Base-by-base conservation (phyloP, 2,113 vertebrate species). In the Cavia porcellus region DNA sequence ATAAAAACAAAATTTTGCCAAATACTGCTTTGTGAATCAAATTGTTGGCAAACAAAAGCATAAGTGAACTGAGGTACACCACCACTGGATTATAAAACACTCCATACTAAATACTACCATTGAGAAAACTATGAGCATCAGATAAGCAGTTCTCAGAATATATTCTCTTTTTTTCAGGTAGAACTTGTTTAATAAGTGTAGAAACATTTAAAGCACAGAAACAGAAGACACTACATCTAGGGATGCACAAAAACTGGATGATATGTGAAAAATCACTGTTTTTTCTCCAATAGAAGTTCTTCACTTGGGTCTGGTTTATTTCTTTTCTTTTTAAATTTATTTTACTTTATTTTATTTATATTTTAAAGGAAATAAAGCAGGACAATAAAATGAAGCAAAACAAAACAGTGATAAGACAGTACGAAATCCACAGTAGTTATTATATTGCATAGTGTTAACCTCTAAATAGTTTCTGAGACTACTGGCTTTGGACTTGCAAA, bases 141-240 rank as follows among this genome's bases (percentile, higher is more conserved):
- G 50, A 85, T 66, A 90, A 79, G 32, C 38, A 45, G 66, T 84
- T 95, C 64, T 95, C n/a, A 75, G 38, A 45, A 75, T 75, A 66
- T 64, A 64, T 64, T 28, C 62, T 64, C 30, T 30, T 55, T 55
- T 57, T 57, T 55, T 89, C 47, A 57, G 25, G 75, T 19, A 30
- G 11, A 80, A 45, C 15, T 87, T 52, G 12, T 80, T 45, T 75
- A 80, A 66, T 82, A 83, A 91, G 45, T 74, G 45, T n/a, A 55
- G 32, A 96, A 90, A 45, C 30, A 66, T 68, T 92, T 61, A 85
- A 42, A 86, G 19, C 9, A 62, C n/a, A 87, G 70, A 93, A 86
- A 90, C 28, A 47, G 75, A 92, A 57, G 57, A 20, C 28, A 30
- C 14, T 81, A 28, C 19, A 4, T 57, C 59, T 86, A 70, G 52